These are phyloP conservation scores for Crotalus viridis DNA, from an alignment of 2,113 vertebrate genomes.

Conservation along the genomic window DNA sequence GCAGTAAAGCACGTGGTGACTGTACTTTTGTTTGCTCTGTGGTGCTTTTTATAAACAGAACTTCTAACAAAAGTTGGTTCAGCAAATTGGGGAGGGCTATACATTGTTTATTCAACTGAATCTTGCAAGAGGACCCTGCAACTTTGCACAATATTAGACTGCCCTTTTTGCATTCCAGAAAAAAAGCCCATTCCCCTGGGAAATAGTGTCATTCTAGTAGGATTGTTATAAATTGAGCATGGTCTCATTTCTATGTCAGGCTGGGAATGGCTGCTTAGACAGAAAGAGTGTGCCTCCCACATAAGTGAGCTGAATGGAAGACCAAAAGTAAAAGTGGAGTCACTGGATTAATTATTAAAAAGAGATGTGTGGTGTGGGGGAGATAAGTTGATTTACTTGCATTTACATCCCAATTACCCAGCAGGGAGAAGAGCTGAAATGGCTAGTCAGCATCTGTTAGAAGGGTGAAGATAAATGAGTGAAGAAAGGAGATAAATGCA, in stretches of 20 bases:
- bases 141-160: neutral
- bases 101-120: neutral
- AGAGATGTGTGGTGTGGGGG: neutral
- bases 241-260: neutral
- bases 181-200: neutral
- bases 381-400: conserved; percentile 15
- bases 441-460: conserved; percentile 54
- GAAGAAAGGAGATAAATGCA: conserved; percentile 36
- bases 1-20: neutral
- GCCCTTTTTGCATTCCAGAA: neutral
- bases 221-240: neutral
- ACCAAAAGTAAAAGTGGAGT: neutral
- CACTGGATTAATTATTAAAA: conserved; percentile 49
- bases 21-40: neutral
- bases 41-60: neutral
- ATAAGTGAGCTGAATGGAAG: neutral
- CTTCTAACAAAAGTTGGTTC: neutral
- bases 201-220: neutral
- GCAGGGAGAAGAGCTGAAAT: conserved; percentile 20
- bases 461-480: conserved; percentile 37
- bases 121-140: neutral
- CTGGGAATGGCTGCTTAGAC: neutral
- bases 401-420: neutral
- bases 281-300: neutral
- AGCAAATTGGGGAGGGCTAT: neutral